Conservation (phyloP, 2,113 vertebrate genomes). For the Cheilinus undulatus region DNA sequence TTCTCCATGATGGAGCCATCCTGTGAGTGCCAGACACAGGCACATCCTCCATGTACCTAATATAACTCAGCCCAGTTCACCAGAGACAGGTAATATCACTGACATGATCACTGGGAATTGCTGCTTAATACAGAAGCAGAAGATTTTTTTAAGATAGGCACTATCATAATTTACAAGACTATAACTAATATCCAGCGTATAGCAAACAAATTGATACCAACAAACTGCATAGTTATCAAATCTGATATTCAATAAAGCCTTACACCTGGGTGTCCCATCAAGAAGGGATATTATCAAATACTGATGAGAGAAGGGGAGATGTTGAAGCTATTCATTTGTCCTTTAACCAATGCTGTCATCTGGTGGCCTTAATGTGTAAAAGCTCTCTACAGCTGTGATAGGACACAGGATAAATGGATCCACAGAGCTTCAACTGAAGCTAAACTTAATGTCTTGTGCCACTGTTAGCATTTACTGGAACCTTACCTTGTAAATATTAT, state of each 20-base stretch:
- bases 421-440: background rate
- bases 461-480: background rate
- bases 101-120: constrained; percentile 19
- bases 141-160: constrained; percentile 49
- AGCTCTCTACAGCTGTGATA: background rate
- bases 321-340: constrained; percentile 2
- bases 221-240: constrained; percentile 32
- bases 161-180: constrained; percentile 39
- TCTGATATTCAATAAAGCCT: background rate
- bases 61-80: constrained; percentile 14
- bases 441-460: background rate
- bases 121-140: constrained; percentile 40
- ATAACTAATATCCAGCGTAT: constrained; percentile 47
- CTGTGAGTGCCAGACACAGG: constrained; percentile 26
- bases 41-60: constrained; percentile 15
- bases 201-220: constrained; percentile 31
- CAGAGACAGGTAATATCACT: constrained; percentile 26
- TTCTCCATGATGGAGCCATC: constrained; percentile 38
- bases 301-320: background rate
- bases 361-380: constrained; percentile 58
- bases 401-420: background rate
- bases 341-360: constrained; percentile 71
- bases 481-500: too few relatives aligned
- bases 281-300: constrained; percentile 8
- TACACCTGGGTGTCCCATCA: constrained; percentile 14